Evolutionary conservation across 2,113 vertebrate genomes (phyloP).

Genomic region (Mixornis gularis): DNA sequence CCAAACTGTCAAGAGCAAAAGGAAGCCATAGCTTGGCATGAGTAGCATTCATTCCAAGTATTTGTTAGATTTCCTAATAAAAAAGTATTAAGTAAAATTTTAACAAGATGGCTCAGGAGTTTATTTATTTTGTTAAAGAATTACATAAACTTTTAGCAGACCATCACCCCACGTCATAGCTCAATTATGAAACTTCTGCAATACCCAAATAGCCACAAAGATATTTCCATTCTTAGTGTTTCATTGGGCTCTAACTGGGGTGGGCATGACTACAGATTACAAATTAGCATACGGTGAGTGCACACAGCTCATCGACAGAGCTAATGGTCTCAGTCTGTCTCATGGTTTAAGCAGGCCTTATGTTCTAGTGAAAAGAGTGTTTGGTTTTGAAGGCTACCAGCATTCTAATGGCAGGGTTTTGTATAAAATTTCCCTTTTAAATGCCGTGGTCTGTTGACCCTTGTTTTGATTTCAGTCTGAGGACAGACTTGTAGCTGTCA

Average conservation of each 20-base stretch:
- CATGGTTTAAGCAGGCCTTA: not conserved
- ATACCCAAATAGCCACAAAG: not conserved
- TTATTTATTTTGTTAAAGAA: not conserved
- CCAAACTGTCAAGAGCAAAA: not conserved
- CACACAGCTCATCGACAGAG: not conserved
- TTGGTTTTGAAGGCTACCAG: not conserved
- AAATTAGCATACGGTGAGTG: rapidly evolving
- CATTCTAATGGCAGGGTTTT: not conserved
- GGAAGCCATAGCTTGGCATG: not conserved
- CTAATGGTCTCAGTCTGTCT: not conserved
- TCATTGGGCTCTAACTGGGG: not conserved
- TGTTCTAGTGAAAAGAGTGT: not conserved
- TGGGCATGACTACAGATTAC: not conserved
- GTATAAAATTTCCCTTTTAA: not conserved
- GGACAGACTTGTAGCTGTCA: not conserved
- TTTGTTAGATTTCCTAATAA: not conserved
- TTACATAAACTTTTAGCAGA: not conserved
- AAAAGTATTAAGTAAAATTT: not conserved
- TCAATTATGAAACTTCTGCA: not conserved
- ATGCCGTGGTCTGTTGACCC: not conserved
- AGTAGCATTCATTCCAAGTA: not conserved
- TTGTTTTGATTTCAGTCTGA: slow-evolving; percentile 11
- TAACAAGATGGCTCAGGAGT: not conserved
- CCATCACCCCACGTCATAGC: not conserved
- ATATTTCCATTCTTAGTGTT: not conserved